phyloP scores from a whole-genome alignment of 2,888 invertebrate genomes.

The Phaedon cochleariae region DNA sequence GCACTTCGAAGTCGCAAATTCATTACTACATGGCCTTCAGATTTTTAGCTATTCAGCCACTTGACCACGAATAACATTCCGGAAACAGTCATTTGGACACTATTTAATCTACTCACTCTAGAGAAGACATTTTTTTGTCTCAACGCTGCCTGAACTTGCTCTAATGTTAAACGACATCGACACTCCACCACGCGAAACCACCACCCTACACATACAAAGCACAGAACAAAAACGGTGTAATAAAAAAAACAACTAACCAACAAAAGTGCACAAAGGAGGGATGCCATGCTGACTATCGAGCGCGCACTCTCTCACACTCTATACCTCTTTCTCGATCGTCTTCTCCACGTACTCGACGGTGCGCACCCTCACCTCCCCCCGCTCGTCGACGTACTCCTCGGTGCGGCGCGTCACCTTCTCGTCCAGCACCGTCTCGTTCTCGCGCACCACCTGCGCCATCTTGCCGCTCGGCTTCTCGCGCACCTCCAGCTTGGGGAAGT shows the following conservation, averaged over 20 bases:
- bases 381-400: constrained; percentile 89
- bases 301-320: constrained; percentile 38
- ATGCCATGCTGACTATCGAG: constrained; percentile 51
- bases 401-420: constrained; percentile 87
- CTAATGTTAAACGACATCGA: too few species aligned
- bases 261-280: constrained; percentile 52
- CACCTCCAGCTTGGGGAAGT: constrained; percentile 86
- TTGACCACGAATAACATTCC: too few species aligned
- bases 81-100: too few species aligned
- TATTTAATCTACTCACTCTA: too few species aligned
- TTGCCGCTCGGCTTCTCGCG: constrained; percentile 86
- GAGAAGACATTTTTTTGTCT: too few species aligned
- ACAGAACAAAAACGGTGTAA: constrained; percentile 27
- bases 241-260: constrained; percentile 54
- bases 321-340: constrained; percentile 95
- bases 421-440: constrained; percentile 88
- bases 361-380: constrained; percentile 86
- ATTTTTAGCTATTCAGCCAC: too few species aligned
- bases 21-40: too few species aligned
- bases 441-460: constrained; percentile 79
- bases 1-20: too few species aligned
- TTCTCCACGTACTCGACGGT: constrained; percentile 95
- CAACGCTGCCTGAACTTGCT: too few species aligned
- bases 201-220: background rate
- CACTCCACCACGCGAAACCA: too few species aligned